A percentile compares a stretch with the other conserved stretches of the same genome.
Conservation (phyloP, 2,888 invertebrate genomes). For the Monoplex corrugatus region DNA sequence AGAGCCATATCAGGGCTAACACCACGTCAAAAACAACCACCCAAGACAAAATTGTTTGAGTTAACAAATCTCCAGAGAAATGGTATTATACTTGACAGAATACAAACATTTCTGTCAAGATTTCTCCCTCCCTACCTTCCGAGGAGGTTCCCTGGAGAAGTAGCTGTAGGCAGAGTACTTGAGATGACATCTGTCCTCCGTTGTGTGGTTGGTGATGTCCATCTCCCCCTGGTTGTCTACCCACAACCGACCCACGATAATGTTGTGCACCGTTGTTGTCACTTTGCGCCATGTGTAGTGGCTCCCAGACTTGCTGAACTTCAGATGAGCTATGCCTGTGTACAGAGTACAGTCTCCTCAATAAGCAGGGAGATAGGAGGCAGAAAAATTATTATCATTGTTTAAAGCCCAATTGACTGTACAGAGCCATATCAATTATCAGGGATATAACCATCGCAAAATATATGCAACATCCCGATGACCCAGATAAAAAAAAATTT, state of each 20-base stretch:
- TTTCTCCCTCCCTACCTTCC: conserved; percentile 82
- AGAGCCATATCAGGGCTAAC: too few species aligned
- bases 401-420: neutral
- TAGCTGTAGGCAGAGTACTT: conserved; percentile 99
- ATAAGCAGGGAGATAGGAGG: too few species aligned
- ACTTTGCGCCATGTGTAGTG: conserved; percentile 99
- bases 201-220: conserved; percentile 95
- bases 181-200: conserved; percentile 96
- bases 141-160: conserved; percentile 97
- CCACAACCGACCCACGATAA: conserved; percentile 99
- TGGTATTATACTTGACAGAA: too few species aligned
- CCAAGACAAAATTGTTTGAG: too few species aligned
- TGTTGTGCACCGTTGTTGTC: conserved; percentile 99
- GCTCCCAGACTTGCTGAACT: conserved; percentile 85
- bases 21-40: too few species aligned
- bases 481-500: too few species aligned
- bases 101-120: too few species aligned
- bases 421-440: neutral
- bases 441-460: neutral
- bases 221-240: conserved; percentile 99
- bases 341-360: too few species aligned
- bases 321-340: conserved; percentile 84
- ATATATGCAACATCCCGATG: too few species aligned
- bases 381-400: neutral
- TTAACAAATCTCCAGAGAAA: too few species aligned